Base-by-base conservation (phyloP, 2,113 vertebrate genomes). In the Pygoscelis antarcticus region DNA sequence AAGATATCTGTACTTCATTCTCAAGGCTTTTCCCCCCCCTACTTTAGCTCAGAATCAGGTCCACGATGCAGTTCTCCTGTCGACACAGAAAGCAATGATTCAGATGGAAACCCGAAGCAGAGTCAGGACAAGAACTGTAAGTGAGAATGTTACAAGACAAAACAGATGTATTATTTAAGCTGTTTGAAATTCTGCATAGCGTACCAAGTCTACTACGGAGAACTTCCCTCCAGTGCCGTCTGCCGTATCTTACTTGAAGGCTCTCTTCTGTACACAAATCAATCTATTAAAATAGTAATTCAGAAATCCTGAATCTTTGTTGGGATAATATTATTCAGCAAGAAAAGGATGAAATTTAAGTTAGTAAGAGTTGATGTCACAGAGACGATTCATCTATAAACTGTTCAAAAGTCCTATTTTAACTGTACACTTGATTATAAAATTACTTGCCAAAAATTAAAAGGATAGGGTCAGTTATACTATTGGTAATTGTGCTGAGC, bases 21-120 rank as follows among this genome's bases (percentile, higher is more conserved):
- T 96, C 64, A 80, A 42, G 52, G 5, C 66, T 60, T 85, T 22
- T 12, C 72, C 62, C 51, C 34, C 86, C 51, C 47, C 76, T 23
- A 0, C 54, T 96, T 12, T 91, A 99, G 99, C 97, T 98, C 98
- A 6, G 99, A 99, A 69, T 97, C 99, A 0, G 98, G 99, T 8
- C 99, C 99, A 34, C 97, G 99, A 60, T 99, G 99, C 97, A 99
- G 99, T 87, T 99, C 99, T 75, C 99, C 99, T 0, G 98, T 98
- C 54, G 98, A 98, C 97, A 97, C 97, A 0, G 98, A 98, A 36
- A 94, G 90, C 78, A 74, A 82, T 0, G 87, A 90, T 8, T 47
- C 95, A 0, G 98, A 96, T 32, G 96, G 98, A 71, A 97, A 91
- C 93, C 86, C 93, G 40, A 98, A 97, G 71, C 98, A 97, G 93